These are phyloP conservation scores for Caenorhabditis sinica DNA, from an alignment of 2,888 invertebrate species.

Conservation along the genomic window DNA sequence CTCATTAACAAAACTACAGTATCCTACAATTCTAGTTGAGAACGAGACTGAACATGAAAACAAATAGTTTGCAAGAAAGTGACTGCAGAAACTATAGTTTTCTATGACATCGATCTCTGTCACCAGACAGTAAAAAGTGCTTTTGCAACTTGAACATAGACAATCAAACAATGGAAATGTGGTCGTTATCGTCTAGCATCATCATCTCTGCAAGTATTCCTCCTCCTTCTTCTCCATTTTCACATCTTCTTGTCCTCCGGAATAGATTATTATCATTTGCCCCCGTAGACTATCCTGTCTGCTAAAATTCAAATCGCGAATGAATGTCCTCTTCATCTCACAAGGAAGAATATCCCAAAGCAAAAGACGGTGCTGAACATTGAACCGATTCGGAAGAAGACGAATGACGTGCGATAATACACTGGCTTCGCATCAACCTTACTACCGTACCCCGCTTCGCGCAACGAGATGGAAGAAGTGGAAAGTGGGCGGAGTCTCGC, in stretches of 20 bases:
- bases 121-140: constrained; percentile 26
- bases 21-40: not conserved
- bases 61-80: not conserved
- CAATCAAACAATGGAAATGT: constrained; percentile 35
- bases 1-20: not conserved
- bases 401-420: constrained; percentile 20
- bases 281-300: constrained; percentile 31
- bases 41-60: constrained; percentile 7
- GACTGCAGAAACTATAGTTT: constrained; percentile 5
- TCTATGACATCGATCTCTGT: not conserved
- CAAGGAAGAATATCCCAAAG: constrained; percentile 17
- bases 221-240: not conserved
- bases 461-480: not conserved
- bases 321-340: not conserved
- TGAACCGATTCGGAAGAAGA: constrained; percentile 41
- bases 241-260: constrained; percentile 22
- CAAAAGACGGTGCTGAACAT: constrained; percentile 46
- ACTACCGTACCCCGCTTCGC: constrained; percentile 43
- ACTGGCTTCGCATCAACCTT: constrained; percentile 44
- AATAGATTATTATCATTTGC: constrained; percentile 48
- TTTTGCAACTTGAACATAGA: constrained; percentile 28
- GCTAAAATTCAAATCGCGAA: constrained; percentile 34
- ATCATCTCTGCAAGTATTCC: constrained; percentile 43
- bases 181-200: constrained; percentile 49
- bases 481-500: constrained; percentile 38